phyloP scores from a whole-genome alignment of 2,797 vertebrate species.

The Scolopax bukidnonensis region DNA sequence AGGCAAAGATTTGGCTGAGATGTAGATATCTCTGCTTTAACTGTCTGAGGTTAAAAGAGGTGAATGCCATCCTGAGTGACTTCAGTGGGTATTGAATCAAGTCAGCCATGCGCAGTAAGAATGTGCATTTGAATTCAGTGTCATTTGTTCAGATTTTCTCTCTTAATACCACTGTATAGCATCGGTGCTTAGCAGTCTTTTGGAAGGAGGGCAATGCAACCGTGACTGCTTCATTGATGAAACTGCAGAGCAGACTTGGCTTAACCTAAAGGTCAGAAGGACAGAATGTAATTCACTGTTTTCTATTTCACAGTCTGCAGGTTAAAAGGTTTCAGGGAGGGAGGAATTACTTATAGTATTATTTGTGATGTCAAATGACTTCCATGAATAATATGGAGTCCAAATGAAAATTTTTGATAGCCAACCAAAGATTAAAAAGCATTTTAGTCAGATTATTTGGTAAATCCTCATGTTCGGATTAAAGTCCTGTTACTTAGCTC shows the following conservation, averaged over 20 bases:
- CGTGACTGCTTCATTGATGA: not conserved
- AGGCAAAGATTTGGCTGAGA: not conserved
- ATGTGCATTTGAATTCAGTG: not conserved
- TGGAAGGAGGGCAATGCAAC: not conserved
- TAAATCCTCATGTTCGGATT: not conserved
- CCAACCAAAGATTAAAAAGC: not conserved
- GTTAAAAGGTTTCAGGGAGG: not conserved
- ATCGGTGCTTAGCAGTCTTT: not conserved
- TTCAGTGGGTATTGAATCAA: not conserved
- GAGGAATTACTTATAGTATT: not conserved
- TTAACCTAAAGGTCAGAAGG: slow-evolving; percentile 16
- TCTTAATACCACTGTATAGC: not conserved
- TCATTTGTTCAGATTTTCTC: not conserved
- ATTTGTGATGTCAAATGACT: not conserved
- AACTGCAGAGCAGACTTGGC: not conserved
- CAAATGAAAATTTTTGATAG: not conserved
- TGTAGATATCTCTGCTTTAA: not conserved
- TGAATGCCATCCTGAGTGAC: not conserved
- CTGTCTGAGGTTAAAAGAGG: not conserved
- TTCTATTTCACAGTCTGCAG: not conserved
- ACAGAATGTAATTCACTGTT: not conserved
- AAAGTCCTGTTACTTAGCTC: not conserved
- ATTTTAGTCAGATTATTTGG: not conserved
- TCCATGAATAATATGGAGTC: not conserved
- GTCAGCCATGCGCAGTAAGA: not conserved